Conservation (phyloP, 1,140 invertebrate species). For the Sinonovacula constricta region DNA sequence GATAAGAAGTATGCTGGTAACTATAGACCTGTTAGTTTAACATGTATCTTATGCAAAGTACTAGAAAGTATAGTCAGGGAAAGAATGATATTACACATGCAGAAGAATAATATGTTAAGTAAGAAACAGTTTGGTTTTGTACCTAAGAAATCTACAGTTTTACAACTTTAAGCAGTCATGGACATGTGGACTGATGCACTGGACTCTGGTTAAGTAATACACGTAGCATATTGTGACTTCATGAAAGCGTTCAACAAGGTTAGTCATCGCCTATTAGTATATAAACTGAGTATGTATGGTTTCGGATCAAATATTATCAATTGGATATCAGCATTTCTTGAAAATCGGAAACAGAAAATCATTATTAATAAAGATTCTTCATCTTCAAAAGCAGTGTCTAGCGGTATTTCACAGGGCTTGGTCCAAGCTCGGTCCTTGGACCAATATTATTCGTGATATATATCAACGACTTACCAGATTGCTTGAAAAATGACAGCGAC, state of each 20-base stretch:
- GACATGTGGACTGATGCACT: neutral
- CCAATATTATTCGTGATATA: neutral
- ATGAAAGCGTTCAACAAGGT: slow-evolving; percentile 40
- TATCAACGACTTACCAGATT: neutral
- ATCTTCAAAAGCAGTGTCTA: neutral
- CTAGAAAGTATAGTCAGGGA: slow-evolving; percentile 2
- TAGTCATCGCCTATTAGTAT: neutral
- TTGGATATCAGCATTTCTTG: neutral
- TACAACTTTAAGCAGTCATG: neutral
- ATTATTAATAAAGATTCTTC: neutral
- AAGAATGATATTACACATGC: slow-evolving; percentile 7
- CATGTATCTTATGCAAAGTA: neutral
- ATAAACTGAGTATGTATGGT: slow-evolving; percentile 15
- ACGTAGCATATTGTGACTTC: slow-evolving; percentile 22
- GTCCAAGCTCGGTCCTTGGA: neutral
- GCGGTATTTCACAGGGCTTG: neutral
- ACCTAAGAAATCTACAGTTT: too few species aligned
- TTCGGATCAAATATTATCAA: neutral
- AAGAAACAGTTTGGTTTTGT: slow-evolving; percentile 1
- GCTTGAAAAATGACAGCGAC: neutral
- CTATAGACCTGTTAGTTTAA: neutral
- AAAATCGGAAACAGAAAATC: neutral
- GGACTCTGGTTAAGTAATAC: neutral
- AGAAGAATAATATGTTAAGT: slow-evolving; percentile 9
- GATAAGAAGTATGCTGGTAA: slow-evolving; percentile 9